Percentiles rank a stretch among this genome's conserved stretches.
Evolutionary conservation across 1,140 invertebrate species (phyloP).

Genomic region (Diachasmimorpha longicaudata): DNA sequence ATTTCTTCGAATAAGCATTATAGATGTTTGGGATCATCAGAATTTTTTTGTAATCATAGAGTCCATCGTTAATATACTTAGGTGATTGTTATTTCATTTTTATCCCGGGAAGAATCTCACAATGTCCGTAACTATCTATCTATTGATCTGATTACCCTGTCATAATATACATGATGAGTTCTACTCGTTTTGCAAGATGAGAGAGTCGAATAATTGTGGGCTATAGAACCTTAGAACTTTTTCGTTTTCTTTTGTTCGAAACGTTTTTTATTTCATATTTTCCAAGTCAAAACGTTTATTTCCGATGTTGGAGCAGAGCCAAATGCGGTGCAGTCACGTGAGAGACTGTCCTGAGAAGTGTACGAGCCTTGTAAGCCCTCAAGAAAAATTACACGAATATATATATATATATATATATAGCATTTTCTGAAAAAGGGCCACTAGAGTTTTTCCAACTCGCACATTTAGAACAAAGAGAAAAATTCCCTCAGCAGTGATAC

Average conservation of each 20-base stretch:
- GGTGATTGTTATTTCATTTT: no score
- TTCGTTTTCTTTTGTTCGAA: neutral
- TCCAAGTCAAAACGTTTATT: neutral
- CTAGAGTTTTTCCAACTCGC: neutral
- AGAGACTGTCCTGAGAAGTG: neutral
- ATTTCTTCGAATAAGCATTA: no score
- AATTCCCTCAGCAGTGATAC: neutral
- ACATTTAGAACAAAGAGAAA: neutral
- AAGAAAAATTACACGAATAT: neutral
- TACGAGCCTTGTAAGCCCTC: neutral
- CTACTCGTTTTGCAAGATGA: no score
- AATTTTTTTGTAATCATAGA: no score
- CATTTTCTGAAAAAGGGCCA: neutral
- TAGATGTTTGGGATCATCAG: no score
- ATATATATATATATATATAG: no score
- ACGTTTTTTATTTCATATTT: neutral
- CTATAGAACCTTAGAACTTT: neutral
- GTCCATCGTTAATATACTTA: no score
- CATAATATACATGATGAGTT: no score
- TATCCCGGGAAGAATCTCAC: no score
- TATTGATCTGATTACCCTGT: no score
- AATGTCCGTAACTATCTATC: no score
- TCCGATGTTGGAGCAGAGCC: neutral
- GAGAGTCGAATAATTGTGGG: no score
- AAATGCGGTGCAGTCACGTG: neutral